Evolutionary conservation across 2,888 invertebrate genomes (phyloP).

Genomic region (Eupithecia insigniata): DNA sequence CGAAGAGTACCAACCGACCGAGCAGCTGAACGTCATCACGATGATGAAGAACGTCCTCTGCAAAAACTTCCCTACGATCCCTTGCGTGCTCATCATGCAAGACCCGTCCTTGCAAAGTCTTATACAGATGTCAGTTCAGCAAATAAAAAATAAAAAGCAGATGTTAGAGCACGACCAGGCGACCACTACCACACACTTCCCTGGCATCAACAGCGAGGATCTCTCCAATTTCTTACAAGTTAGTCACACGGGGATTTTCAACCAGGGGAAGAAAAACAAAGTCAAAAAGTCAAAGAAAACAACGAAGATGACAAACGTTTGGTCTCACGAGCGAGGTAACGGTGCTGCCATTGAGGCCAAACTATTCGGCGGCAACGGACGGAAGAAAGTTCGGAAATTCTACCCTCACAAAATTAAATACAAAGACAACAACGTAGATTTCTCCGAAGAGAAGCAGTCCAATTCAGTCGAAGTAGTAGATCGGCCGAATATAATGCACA

Average conservation of each 20-base stretch:
- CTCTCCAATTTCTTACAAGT: constrained; percentile 64
- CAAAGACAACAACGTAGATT: constrained; percentile 60
- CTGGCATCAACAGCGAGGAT: constrained; percentile 69
- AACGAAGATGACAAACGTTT: constrained; percentile 37
- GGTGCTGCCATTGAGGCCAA: constrained; percentile 42
- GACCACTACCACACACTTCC: constrained; percentile 51
- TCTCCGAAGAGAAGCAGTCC: constrained; percentile 67
- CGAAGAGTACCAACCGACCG: constrained; percentile 36
- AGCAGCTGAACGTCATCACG: constrained; percentile 51
- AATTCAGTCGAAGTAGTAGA: constrained; percentile 65
- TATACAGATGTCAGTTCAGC: constrained; percentile 70
- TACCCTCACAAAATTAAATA: constrained; percentile 78
- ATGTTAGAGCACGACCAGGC: constrained; percentile 44
- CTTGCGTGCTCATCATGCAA: constrained; percentile 67
- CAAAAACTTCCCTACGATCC: constrained; percentile 71
- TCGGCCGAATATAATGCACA: constrained; percentile 37
- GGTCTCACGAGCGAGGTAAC: constrained; percentile 44
- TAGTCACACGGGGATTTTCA: constrained; percentile 52
- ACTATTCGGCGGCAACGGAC: constrained; percentile 47
- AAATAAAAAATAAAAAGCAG: constrained; percentile 66
- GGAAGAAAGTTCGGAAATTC: constrained; percentile 72
- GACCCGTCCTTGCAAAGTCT: constrained; percentile 63
- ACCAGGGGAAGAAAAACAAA: constrained; percentile 37
- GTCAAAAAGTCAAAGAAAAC: constrained; percentile 36
- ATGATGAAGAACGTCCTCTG: constrained; percentile 74